Conservation (phyloP, 1,140 invertebrate genomes). For the Fopius arisanus region DNA sequence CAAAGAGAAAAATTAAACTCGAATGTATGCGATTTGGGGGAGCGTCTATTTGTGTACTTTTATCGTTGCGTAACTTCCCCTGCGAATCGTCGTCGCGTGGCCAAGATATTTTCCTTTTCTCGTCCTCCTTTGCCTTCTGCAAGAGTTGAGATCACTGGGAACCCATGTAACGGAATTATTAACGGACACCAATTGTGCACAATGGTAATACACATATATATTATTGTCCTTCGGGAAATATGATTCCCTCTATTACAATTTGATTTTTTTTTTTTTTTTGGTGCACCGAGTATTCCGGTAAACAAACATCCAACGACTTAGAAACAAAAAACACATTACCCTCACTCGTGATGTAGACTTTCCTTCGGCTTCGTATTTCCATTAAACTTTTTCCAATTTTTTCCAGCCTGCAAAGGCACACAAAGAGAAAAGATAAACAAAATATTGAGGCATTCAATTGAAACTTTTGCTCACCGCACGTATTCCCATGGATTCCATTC, state of each 20-base stretch:
- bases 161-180: conserved; percentile 29
- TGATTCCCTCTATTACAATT: background rate
- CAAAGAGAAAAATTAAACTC: background rate
- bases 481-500: background rate
- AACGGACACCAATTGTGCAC: conserved; percentile 27
- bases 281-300: background rate
- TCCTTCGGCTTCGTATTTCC: background rate
- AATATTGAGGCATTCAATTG: background rate
- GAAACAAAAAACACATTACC: background rate
- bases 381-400: no score
- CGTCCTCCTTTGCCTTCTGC: background rate
- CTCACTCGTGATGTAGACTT: background rate
- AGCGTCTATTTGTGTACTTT: background rate
- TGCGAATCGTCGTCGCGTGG: conserved; percentile 27
- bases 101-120: background rate
- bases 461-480: background rate
- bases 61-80: conserved; percentile 25
- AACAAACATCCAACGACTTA: background rate
- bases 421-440: background rate
- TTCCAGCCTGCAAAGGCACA: background rate
- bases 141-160: background rate
- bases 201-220: conserved; percentile 13
- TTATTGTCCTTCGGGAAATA: background rate
- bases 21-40: background rate
- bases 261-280: background rate